Conservation (phyloP, 2,888 invertebrate genomes). For the Encarsia formosa region DNA sequence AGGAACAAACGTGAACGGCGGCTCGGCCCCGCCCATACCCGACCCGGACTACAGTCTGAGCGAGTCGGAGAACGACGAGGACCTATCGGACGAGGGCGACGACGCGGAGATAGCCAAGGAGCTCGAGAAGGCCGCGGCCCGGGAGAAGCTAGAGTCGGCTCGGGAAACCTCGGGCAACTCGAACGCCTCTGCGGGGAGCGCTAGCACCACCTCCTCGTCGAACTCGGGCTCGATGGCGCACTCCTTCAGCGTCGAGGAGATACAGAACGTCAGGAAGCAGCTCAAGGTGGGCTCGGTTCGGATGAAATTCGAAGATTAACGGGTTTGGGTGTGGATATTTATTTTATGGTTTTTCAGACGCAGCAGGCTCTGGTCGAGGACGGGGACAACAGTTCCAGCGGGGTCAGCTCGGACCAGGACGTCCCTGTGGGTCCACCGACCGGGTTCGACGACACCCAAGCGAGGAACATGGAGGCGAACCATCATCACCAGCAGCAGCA, state of each 20-base stretch:
- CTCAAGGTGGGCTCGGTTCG: constrained; percentile 55
- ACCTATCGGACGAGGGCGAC: constrained; percentile 60
- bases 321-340: no score
- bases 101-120: constrained; percentile 54
- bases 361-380: constrained; percentile 59
- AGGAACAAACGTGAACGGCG: constrained; percentile 25
- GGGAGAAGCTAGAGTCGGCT: constrained; percentile 49
- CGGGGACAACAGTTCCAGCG: constrained; percentile 84
- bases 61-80: constrained; percentile 73
- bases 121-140: constrained; percentile 54
- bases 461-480: constrained; percentile 47
- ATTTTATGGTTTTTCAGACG: constrained; percentile 40
- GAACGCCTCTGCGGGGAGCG: constrained; percentile 48
- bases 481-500: constrained; percentile 32
- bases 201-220: constrained; percentile 59
- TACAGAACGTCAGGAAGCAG: constrained; percentile 79
- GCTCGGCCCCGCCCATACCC: constrained; percentile 71
- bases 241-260: constrained; percentile 84
- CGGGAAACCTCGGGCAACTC: constrained; percentile 52
- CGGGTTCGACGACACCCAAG: constrained; percentile 50
- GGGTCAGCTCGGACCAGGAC: constrained; percentile 84
- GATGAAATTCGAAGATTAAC: neutral
- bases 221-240: constrained; percentile 76
- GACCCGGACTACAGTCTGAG: constrained; percentile 89
- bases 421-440: constrained; percentile 57